Evolutionary conservation across 2,113 vertebrate species (phyloP).

Genomic region (Myiozetetes cayanensis): DNA sequence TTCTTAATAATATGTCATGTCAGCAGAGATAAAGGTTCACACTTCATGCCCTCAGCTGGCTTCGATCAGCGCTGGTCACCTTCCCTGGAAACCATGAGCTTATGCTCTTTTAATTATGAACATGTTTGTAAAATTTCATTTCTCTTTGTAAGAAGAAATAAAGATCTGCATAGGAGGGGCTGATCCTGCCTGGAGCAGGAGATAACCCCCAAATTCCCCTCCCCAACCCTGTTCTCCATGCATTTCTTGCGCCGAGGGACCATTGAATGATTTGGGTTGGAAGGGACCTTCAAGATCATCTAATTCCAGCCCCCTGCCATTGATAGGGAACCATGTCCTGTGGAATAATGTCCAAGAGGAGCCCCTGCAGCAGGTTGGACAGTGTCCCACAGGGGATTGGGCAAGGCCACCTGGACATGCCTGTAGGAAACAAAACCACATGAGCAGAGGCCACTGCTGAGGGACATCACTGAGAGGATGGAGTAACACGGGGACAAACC

Average conservation of each 20-base stretch:
- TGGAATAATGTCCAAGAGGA: not conserved
- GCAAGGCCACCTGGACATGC: not conserved
- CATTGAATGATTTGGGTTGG: not conserved
- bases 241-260: rapidly evolving
- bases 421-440: rapidly evolving
- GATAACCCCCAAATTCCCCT: not conserved
- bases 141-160: not conserved
- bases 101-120: not conserved
- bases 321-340: too few species aligned
- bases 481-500: rapidly evolving
- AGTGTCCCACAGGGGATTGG: not conserved
- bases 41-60: slow-evolving; percentile 51
- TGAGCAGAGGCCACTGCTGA: not conserved
- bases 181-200: not conserved
- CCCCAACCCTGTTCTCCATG: rapidly evolving
- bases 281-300: not conserved
- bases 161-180: not conserved
- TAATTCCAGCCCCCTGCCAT: not conserved
- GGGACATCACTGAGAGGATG: rapidly evolving
- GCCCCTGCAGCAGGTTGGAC: not conserved
- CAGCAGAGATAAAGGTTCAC: slow-evolving; percentile 65
- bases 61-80: slow-evolving; percentile 39
- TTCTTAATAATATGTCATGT: slow-evolving; percentile 70
- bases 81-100: slow-evolving; percentile 1
- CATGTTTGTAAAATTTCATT: not conserved